Conservation (phyloP, 1,140 invertebrate species). For the Drosophila mojavensis region DNA sequence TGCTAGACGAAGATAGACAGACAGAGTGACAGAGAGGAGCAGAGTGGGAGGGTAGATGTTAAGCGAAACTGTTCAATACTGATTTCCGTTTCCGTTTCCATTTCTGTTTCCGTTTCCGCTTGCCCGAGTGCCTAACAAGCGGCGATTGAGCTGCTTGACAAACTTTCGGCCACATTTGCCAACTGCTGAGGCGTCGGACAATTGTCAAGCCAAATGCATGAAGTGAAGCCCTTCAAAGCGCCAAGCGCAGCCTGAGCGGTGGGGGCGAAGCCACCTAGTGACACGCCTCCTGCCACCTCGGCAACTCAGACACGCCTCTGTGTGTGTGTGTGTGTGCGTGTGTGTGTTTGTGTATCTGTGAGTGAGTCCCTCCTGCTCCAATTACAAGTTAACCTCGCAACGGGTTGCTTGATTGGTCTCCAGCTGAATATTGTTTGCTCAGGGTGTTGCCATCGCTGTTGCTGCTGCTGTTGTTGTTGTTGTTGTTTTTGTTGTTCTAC, state of each 20-base stretch:
- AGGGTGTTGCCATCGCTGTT: background rate
- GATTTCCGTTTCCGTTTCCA: conserved; percentile 3
- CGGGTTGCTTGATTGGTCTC: conserved; percentile 24
- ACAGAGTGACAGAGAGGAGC: too few relatives aligned
- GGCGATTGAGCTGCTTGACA: background rate
- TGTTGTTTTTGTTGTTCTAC: conserved; percentile 27
- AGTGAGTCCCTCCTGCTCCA: conserved; percentile 31
- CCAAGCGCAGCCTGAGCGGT: too few relatives aligned
- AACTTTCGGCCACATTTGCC: background rate
- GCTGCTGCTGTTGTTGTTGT: conserved; percentile 11
- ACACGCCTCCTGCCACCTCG: too few relatives aligned
- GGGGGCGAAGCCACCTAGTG: background rate
- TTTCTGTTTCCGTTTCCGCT: background rate
- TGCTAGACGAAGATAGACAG: too few relatives aligned
- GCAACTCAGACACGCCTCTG: background rate
- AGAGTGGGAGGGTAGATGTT: too few relatives aligned
- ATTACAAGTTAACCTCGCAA: conserved; percentile 53
- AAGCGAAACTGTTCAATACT: background rate
- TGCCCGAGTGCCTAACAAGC: background rate
- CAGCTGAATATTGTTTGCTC: conserved; percentile 12
- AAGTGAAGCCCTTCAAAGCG: too few relatives aligned
- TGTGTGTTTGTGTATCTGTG: background rate
- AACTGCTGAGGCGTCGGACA: background rate
- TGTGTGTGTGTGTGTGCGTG: too few relatives aligned
- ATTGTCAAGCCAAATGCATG: background rate